Conservation (phyloP, 2,888 invertebrate species). For the Drosophila fungiperda region DNA sequence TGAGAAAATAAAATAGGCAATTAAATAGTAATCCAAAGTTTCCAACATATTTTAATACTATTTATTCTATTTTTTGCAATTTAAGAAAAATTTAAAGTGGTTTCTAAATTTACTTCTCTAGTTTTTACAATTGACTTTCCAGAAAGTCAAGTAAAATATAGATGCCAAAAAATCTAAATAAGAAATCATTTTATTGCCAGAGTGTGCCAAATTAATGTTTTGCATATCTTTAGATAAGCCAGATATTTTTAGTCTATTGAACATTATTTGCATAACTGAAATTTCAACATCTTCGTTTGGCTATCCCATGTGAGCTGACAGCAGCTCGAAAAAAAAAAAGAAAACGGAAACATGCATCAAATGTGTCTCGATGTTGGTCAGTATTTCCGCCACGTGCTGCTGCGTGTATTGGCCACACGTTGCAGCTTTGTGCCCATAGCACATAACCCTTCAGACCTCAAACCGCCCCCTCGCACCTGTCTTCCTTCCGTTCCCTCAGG, state of each 20-base stretch:
- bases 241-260: not conserved
- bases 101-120: too few relatives aligned
- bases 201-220: not conserved
- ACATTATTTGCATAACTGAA: constrained; percentile 19
- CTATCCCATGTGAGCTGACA: constrained; percentile 18
- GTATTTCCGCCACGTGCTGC: constrained; percentile 32
- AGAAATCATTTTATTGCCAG: not conserved
- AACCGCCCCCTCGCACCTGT: not conserved
- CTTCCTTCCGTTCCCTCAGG: not conserved
- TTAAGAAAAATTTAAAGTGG: not conserved
- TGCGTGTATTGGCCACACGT: constrained; percentile 13
- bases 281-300: not conserved
- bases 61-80: not conserved
- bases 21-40: not conserved
- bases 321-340: constrained; percentile 3
- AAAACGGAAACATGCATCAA: constrained; percentile 15
- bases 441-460: not conserved
- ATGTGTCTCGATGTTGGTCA: not conserved
- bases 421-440: constrained; percentile 20
- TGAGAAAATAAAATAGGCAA: not conserved
- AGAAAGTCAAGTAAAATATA: too few relatives aligned
- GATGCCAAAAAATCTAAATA: not conserved
- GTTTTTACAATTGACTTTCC: too few relatives aligned
- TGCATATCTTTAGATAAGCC: not conserved
- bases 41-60: not conserved